Base-by-base conservation (phyloP, 2,888 invertebrate genomes). In the Drosophila austrosaltans region DNA sequence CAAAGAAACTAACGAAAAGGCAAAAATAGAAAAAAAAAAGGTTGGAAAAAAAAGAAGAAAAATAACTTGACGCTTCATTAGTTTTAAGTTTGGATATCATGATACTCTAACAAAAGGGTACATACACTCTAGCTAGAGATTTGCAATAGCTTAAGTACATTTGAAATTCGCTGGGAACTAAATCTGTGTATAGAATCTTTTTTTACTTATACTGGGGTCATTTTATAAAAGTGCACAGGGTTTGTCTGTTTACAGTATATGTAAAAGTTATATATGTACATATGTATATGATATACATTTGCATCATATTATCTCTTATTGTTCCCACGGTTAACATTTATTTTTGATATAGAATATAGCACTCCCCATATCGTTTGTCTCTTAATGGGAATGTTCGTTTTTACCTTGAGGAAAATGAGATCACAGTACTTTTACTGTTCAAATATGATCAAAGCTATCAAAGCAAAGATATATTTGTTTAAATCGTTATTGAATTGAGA, bases 51-150 rank as follows among this genome's bases (percentile, higher is more conserved):
- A 66, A 57, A 39, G 56, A 57, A 39, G 56, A 48, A 63, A 62
- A 72, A 67, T 66, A 74, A 58, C 60, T 77, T 74, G 64, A 77
- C 81, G 82, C 78, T 84, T 78, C 85, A 84, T 81, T 86, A 79
- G 75, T 65, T 88, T 76, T 68, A 69, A 53, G 59, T 60, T 53
- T 36, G 20, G 16, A 44, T 44, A 44, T 20, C 7, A 20, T 48
- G 22, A 48, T 48, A 48, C 48, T 59, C 63, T 57, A 61, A 58
- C 69, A 59, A 40, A 25, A 12, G 2, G 48, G 48, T 48, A 48
- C 7, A 48, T 25, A 5, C 12, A 48, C 1, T 48, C 10, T 25
- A 12, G 25, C 10, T 2, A 2, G 4, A 25, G 12, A 12, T 48
- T 48, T 48, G 22, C 4, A 2, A 3, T 36, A 1, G 1, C 5